Evolutionary conservation across 2,113 vertebrate species (phyloP), one percentile per base, ranked within the genome.

Genomic region (Mesembrinibis cayennensis): DNA sequence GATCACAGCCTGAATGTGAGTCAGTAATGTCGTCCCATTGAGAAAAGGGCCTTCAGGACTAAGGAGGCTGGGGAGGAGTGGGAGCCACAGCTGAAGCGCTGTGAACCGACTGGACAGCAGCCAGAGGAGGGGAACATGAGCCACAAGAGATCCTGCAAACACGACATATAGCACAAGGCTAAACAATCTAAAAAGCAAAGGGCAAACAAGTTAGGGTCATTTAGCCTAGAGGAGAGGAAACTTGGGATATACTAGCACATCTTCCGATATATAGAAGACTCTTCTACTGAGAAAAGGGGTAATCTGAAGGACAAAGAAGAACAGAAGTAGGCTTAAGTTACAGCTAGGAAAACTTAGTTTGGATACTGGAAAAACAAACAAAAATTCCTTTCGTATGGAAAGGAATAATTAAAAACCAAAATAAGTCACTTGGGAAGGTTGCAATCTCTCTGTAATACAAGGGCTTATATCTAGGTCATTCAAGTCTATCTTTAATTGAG

Each of bases 381-480:
- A 58, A 70, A 63, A 73, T 40, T 56, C 10, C 7, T 59, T 72
- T 44, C 30, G 61, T 67, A 73, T 18, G 27, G 40, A 87, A 92
- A 88, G n/a, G 25, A 61, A 88, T 58, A 90, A 85, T n/a, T 63
- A 85, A 82, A 85, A 70, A 6, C 3, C 36, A 90, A 90, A 90
- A 36, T 44, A 72, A 93, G 62, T 69, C 66, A 80, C 7, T 9
- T 52, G 62, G 38, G 78, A 85, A 94, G 62, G 71, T 4, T 90
- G 58, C n/a, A 49, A 85, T 70, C 70, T 72, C 78, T 82, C 76
- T 45, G 30, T 85, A 94, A 86, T 53, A 88, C 73, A 90, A 93
- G 87, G 84, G 84, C 82, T 95, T 86, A 36, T 69, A 93, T 96
- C 45, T 95, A 93, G 95, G 96, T 90, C 90, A 90, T 65, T 80